These are phyloP conservation scores for Smithornis capensis DNA, from an alignment of 2,113 vertebrate genomes.

Conservation along the genomic window DNA sequence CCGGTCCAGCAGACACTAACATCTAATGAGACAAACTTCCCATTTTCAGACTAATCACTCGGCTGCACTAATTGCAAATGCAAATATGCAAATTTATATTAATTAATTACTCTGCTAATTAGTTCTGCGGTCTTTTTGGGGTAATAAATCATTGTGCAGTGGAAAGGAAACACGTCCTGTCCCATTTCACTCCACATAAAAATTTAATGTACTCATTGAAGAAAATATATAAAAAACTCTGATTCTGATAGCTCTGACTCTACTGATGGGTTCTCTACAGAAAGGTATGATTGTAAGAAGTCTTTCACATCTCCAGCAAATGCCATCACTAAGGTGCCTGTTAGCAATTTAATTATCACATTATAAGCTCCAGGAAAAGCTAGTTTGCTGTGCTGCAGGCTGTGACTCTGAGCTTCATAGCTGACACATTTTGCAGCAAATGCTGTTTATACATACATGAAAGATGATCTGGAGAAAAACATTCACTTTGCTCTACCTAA, in stretches of 20 bases:
- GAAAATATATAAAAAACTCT: slow-evolving; percentile 64
- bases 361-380: slow-evolving; percentile 90
- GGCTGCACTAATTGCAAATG: slow-evolving; percentile 99
- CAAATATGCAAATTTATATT: slow-evolving; percentile 99
- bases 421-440: slow-evolving; percentile 78
- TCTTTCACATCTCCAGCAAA: slow-evolving; percentile 74
- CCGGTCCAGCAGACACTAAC: slow-evolving; percentile 90
- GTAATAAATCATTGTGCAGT: slow-evolving; percentile 99
- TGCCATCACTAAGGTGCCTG: slow-evolving; percentile 88
- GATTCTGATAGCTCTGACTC: slow-evolving; percentile 54
- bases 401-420: slow-evolving; percentile 79
- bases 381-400: slow-evolving; percentile 82
- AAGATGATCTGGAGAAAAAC: slow-evolving; percentile 35
- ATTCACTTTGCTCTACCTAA: neutral
- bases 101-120: slow-evolving; percentile 99
- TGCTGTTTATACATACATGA: slow-evolving; percentile 57
- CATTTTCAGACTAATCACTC: slow-evolving; percentile 99
- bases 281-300: slow-evolving; percentile 75
- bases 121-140: slow-evolving; percentile 98
- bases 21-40: slow-evolving; percentile 99
- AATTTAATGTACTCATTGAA: slow-evolving; percentile 85
- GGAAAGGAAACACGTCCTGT: slow-evolving; percentile 86
- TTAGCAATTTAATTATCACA: slow-evolving; percentile 99
- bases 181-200: slow-evolving; percentile 88
- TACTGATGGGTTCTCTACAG: slow-evolving; percentile 66